phyloP scores from a whole-genome alignment of 2,888 invertebrate species.

The Entomobrya proxima region DNA sequence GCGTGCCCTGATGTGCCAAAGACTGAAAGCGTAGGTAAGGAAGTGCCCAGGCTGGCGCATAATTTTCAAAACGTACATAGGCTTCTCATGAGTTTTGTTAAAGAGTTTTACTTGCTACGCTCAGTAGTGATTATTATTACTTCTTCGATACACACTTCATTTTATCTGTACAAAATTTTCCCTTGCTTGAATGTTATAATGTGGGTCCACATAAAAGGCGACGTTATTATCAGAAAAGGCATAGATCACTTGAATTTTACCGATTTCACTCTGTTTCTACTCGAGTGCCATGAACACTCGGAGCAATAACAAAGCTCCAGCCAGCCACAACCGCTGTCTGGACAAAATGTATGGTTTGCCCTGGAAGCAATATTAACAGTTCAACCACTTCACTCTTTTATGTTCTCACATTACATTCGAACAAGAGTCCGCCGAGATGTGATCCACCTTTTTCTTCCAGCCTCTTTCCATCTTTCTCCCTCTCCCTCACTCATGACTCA shows the following conservation, averaged over 20 bases:
- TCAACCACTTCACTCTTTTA: slow-evolving; percentile 14
- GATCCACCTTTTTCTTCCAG: slow-evolving; percentile 41
- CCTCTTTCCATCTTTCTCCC: background rate
- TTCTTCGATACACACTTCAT: slow-evolving; percentile 38
- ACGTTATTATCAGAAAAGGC: slow-evolving; percentile 47
- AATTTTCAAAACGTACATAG: background rate
- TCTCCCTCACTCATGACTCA: too few relatives aligned
- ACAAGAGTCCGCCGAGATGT: background rate
- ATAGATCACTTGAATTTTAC: slow-evolving; percentile 57
- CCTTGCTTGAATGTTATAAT: too few relatives aligned
- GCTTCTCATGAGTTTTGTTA: slow-evolving; percentile 28
- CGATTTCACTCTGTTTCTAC: background rate
- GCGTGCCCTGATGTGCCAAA: slow-evolving; percentile 94
- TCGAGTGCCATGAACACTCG: slow-evolving; percentile 60
- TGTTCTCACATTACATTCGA: background rate
- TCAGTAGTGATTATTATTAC: slow-evolving; percentile 23
- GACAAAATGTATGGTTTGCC: slow-evolving; percentile 28
- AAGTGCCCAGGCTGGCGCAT: background rate
- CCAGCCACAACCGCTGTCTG: slow-evolving; percentile 26
- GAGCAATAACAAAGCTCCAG: slow-evolving; percentile 27
- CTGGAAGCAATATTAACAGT: slow-evolving; percentile 30
- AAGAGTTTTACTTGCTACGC: slow-evolving; percentile 21
- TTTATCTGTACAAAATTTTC: too few relatives aligned
- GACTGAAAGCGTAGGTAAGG: slow-evolving; percentile 91
- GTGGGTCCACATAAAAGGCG: too few relatives aligned